Conservation (phyloP, 2,888 invertebrate genomes). For the Microctonus aethiopoides region DNA sequence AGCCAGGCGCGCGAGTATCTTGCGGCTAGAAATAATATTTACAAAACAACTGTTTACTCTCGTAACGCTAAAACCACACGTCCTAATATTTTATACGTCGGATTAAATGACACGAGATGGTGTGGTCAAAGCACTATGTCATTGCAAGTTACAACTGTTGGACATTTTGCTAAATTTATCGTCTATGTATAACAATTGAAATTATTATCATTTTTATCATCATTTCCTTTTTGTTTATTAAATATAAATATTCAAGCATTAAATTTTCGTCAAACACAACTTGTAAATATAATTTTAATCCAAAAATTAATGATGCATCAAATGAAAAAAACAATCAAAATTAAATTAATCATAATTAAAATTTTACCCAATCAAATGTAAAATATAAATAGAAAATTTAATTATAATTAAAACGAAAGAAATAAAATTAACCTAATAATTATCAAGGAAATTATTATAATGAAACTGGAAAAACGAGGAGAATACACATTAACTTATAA, state of each 20-base stretch:
- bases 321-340: too few species aligned
- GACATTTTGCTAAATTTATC: too few species aligned
- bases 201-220: background rate
- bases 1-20: background rate
- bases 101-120: slow-evolving; percentile 23
- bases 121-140: background rate
- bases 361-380: background rate
- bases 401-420: background rate
- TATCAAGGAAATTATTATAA: background rate
- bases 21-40: background rate
- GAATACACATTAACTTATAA: too few species aligned
- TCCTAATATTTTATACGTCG: slow-evolving; percentile 23
- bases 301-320: too few species aligned
- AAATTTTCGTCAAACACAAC: background rate
- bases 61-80: slow-evolving; percentile 23
- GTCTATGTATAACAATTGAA: background rate
- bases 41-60: slow-evolving; percentile 25
- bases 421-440: background rate
- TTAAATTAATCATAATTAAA: background rate
- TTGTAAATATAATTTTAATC: background rate
- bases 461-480: too few species aligned
- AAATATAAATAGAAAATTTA: background rate
- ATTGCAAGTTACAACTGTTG: too few species aligned
- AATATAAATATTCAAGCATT: background rate
- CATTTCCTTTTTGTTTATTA: background rate